Percentiles rank a stretch among this genome's conserved stretches.
phyloP scores from a whole-genome alignment of 2,113 vertebrate species.

The Candoia aspera region DNA sequence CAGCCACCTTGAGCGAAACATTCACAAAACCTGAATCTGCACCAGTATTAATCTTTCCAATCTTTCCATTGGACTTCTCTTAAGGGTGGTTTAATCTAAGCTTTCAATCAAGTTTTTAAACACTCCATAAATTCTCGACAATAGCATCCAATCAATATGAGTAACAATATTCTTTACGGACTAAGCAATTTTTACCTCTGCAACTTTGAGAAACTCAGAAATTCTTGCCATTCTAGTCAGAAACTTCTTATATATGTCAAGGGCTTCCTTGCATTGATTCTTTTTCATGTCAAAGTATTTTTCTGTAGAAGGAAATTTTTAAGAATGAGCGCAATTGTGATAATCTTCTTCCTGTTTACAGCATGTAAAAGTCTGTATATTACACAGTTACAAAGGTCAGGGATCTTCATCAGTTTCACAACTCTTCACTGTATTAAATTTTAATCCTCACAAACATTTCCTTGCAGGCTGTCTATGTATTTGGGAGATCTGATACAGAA shows the following conservation, averaged over 20 bases:
- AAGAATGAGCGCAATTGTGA: constrained; percentile 13
- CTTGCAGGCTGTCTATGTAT: not conserved
- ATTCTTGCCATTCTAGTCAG: constrained; percentile 98
- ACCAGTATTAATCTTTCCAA: not conserved
- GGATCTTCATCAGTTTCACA: not conserved
- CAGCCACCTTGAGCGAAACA: not conserved
- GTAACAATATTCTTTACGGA: not conserved
- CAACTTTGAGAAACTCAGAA: constrained; percentile 99
- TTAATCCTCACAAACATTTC: not conserved
- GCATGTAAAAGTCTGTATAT: not conserved
- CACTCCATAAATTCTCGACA: not conserved
- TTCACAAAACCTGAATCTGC: not conserved
- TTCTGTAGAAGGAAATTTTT: constrained; percentile 72
- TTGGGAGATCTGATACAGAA: not conserved
- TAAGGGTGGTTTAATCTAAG: not conserved
- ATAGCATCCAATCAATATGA: not conserved
- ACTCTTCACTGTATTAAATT: not conserved
- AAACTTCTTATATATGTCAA: constrained; percentile 99
- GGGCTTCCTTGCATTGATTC: constrained; percentile 96
- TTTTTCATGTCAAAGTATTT: constrained; percentile 99
- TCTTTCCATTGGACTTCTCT: not conserved
- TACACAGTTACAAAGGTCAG: not conserved
- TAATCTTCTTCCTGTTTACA: not conserved
- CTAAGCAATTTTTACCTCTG: constrained; percentile 81
- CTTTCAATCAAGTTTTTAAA: not conserved